Evolutionary conservation across 2,888 invertebrate species (phyloP).

Genomic region (Caenorhabditis panamensis): DNA sequence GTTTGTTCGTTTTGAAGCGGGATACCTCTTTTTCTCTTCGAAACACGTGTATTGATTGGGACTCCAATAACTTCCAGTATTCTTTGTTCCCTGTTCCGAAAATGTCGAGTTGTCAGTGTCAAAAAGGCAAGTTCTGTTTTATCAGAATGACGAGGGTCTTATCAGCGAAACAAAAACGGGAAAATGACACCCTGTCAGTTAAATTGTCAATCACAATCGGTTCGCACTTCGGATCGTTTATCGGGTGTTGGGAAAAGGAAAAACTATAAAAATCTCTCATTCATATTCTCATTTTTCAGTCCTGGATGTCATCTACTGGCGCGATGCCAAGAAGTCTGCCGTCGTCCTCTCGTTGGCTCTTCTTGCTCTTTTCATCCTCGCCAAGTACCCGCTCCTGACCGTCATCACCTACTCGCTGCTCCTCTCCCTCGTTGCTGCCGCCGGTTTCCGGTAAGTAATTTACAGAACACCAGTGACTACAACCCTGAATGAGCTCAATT

Average conservation of each 20-base stretch:
- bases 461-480: constrained; percentile 86
- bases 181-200: constrained; percentile 40
- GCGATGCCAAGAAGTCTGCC: constrained; percentile 94
- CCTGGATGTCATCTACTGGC: constrained; percentile 92
- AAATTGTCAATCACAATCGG: constrained; percentile 28
- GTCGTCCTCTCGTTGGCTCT: constrained; percentile 93
- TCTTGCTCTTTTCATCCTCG: constrained; percentile 92
- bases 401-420: constrained; percentile 94
- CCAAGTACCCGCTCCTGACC: constrained; percentile 83
- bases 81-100: constrained; percentile 10
- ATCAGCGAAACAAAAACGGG: constrained; percentile 28
- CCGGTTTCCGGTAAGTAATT: constrained; percentile 87
- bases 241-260: neutral
- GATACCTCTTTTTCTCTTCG: constrained; percentile 17
- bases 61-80: neutral
- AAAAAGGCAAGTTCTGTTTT: constrained; percentile 46
- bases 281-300: constrained; percentile 70
- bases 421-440: constrained; percentile 89
- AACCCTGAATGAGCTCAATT: constrained; percentile 85
- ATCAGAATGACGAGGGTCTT: constrained; percentile 14
- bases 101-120: constrained; percentile 52
- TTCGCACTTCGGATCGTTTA: constrained; percentile 4
- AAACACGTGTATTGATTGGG: constrained; percentile 42
- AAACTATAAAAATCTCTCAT: constrained; percentile 4
- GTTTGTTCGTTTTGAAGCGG: constrained; percentile 51